Conservation (phyloP, 2,888 invertebrate genomes). For the Sminthurides aquaticus region DNA sequence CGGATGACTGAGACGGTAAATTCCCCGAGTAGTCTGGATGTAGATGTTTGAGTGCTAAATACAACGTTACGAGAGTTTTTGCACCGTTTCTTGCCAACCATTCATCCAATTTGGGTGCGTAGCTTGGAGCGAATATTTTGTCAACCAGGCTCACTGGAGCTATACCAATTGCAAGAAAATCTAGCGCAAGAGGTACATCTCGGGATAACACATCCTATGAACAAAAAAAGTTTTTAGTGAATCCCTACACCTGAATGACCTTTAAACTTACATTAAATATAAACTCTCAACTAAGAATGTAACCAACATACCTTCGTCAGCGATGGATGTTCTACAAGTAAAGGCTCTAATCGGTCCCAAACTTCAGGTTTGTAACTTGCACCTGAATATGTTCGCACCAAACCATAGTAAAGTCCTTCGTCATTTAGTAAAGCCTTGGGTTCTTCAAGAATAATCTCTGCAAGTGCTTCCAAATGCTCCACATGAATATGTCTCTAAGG, state of each 20-base stretch:
- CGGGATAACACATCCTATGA: too few species aligned
- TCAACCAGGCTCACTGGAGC: slow-evolving; percentile 54
- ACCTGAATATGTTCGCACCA: slow-evolving; percentile 54
- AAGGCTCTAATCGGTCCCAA: slow-evolving; percentile 52
- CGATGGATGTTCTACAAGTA: slow-evolving; percentile 49
- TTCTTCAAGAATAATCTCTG: slow-evolving; percentile 50
- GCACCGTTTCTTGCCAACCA: slow-evolving; percentile 45
- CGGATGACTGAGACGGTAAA: slow-evolving; percentile 48
- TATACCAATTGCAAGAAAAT: slow-evolving; percentile 50
- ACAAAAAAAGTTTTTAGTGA: too few species aligned
- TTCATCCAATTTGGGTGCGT: slow-evolving; percentile 47
- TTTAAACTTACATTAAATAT: too few species aligned
- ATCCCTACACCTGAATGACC: too few species aligned
- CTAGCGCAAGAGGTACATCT: slow-evolving; percentile 47
- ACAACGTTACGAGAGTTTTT: slow-evolving; percentile 49
- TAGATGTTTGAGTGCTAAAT: slow-evolving; percentile 53
- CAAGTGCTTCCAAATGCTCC: slow-evolving; percentile 55
- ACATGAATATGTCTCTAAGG: slow-evolving; percentile 54
- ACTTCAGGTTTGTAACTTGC: slow-evolving; percentile 56
- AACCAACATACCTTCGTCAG: slow-evolving; percentile 45
- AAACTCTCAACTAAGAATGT: too few species aligned
- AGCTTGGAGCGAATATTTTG: slow-evolving; percentile 50
- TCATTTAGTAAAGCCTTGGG: slow-evolving; percentile 48
- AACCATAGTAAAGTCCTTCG: slow-evolving; percentile 49
- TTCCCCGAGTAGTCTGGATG: slow-evolving; percentile 49